phyloP scores from a whole-genome alignment of 2,888 invertebrate genomes.

The Sesia bembeciformis region DNA sequence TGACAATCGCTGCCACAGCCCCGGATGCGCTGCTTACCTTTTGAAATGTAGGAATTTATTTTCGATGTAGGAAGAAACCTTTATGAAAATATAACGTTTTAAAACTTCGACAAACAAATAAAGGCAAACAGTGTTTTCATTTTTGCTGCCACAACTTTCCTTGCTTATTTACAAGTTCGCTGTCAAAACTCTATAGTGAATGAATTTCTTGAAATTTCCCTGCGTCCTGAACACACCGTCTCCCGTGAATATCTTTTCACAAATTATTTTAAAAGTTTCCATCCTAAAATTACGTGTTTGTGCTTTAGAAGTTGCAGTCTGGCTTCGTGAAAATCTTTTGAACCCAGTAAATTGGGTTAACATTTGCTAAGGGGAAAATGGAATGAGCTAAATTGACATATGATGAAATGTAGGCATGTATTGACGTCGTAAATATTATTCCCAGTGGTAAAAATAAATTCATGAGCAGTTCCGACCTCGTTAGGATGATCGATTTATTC shows the following conservation, averaged over 20 bases:
- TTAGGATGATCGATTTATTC: not conserved
- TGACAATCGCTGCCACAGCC: no score
- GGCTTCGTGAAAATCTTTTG: no score
- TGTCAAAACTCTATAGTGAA: conserved; percentile 17
- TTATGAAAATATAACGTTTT: no score
- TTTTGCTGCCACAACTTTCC: conserved; percentile 12
- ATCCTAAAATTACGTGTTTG: not conserved
- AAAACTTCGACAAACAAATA: no score
- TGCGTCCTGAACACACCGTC: not conserved
- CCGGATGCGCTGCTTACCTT: no score
- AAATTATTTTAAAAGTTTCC: not conserved
- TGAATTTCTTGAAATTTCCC: not conserved
- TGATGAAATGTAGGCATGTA: not conserved
- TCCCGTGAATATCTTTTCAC: not conserved
- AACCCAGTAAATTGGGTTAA: no score
- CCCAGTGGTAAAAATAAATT: not conserved
- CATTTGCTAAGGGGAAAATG: no score
- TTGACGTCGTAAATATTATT: not conserved
- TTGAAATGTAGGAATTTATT: no score
- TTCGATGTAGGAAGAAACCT: no score
- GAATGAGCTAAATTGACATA: not conserved
- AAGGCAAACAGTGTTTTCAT: no score
- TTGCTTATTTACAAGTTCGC: conserved; percentile 8
- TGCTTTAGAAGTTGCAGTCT: not conserved
- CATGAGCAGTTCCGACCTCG: not conserved